Evolutionary conservation across 2,113 vertebrate genomes (phyloP).

Genomic region (Perognathus longimembris): DNA sequence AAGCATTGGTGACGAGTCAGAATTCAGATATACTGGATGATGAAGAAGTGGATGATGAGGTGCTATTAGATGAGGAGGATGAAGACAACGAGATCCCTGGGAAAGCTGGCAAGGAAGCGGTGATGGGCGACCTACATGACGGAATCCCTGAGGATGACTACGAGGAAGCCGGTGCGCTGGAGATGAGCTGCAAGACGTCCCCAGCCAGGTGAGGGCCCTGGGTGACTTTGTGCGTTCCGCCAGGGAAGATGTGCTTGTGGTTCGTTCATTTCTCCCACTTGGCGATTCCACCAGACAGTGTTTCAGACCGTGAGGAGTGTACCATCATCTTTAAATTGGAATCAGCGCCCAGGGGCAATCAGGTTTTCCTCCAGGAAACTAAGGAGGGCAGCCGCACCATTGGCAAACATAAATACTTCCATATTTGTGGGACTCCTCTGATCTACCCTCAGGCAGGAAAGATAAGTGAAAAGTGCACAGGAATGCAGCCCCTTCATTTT

Average conservation of each 20-base stretch:
- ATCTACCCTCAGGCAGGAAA: not conserved
- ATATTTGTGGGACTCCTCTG: not conserved
- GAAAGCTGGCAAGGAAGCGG: slow-evolving; percentile 88
- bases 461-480: not conserved
- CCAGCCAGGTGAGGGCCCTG: slow-evolving; percentile 90
- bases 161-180: slow-evolving; percentile 89
- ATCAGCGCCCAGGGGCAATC: not conserved
- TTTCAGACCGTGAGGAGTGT: not conserved
- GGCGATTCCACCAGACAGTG: not conserved
- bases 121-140: slow-evolving; percentile 86
- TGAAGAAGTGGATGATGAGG: slow-evolving; percentile 94
- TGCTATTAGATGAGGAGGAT: slow-evolving; percentile 94
- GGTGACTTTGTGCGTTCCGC: not conserved
- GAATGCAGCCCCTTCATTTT: not conserved
- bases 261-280: not conserved
- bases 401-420: not conserved
- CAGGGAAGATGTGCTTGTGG: accelerated
- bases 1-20: slow-evolving; percentile 89
- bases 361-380: not conserved
- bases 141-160: slow-evolving; percentile 92
- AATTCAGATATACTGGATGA: slow-evolving; percentile 94
- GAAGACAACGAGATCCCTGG: slow-evolving; percentile 88
- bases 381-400: not conserved
- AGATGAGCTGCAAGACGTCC: slow-evolving; percentile 93
- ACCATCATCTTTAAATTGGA: not conserved